Conservation (phyloP, 2,797 vertebrate genomes). For the Cyprinodon diabolis region DNA sequence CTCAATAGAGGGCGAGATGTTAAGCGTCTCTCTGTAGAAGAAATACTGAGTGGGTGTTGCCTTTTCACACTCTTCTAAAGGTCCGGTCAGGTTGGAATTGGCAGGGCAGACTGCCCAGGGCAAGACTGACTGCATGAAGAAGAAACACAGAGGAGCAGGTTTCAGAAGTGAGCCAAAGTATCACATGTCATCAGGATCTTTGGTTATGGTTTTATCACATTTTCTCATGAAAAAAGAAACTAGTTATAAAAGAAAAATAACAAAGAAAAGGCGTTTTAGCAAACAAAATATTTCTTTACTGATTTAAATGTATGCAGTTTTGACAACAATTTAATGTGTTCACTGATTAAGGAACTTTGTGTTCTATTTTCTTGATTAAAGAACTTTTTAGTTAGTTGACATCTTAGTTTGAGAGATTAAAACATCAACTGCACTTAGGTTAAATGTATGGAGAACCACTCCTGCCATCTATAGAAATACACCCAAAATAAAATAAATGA, state of each 20-base stretch:
- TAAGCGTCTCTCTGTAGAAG: constrained; percentile 92
- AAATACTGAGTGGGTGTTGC: constrained; percentile 91
- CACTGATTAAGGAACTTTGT: neutral
- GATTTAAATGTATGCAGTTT: neutral
- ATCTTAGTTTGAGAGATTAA: neutral
- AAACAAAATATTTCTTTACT: neutral
- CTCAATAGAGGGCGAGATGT: constrained; percentile 88
- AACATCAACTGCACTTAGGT: neutral
- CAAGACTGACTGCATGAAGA: constrained; percentile 82
- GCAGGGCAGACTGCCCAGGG: constrained; percentile 90
- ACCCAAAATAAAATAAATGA: too few relatives aligned
- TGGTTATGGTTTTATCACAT: neutral
- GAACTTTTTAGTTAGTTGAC: too few relatives aligned
- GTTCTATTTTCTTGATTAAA: too few relatives aligned
- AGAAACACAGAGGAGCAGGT: constrained; percentile 10
- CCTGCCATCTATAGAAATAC: too few relatives aligned
- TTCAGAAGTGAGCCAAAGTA: neutral
- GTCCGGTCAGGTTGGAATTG: constrained; percentile 83
- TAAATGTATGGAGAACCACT: too few relatives aligned
- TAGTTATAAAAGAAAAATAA: neutral
- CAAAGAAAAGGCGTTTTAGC: neutral
- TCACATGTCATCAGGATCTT: neutral
- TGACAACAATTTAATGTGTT: neutral
- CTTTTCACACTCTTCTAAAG: constrained; percentile 85
- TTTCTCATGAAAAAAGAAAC: neutral